Conservation (phyloP, 35 echinoderm and acorn worm species). For the Ophiothrix spiculata region DNA sequence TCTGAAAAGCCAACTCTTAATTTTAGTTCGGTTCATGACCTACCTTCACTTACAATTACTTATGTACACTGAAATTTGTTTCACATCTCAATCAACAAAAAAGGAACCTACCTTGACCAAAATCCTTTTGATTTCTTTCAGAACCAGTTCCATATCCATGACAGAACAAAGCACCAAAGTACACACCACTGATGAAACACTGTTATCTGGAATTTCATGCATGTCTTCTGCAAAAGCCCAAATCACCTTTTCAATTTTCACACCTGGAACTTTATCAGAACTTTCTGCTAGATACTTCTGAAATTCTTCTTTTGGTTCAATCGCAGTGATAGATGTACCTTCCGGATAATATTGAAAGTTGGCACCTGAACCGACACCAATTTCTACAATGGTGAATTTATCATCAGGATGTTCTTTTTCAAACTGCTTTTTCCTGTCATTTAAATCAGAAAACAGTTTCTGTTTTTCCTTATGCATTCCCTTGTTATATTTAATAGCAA, state of each 20-base stretch:
- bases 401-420: no score
- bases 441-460: no score
- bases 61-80: no score
- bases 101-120: no score
- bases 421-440: no score
- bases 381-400: slow-evolving; percentile 21
- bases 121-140: slow-evolving; percentile 37
- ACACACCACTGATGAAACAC: slow-evolving; percentile 45
- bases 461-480: no score
- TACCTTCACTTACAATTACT: no score
- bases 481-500: no score
- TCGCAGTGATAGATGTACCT: slow-evolving; percentile 21
- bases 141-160: slow-evolving; percentile 15
- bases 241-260: slow-evolving; percentile 17
- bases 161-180: slow-evolving; percentile 51
- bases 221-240: slow-evolving; percentile 26
- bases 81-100: no score
- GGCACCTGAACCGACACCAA: slow-evolving; percentile 28
- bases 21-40: no score
- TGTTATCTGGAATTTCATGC: slow-evolving; percentile 14
- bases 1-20: no score
- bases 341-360: slow-evolving; percentile 37
- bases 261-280: background rate
- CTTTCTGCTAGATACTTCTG: slow-evolving; percentile 26
- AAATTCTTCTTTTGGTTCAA: slow-evolving; percentile 47